Conservation (phyloP, 2,797 vertebrate species). For the Lacerta viridis region DNA sequence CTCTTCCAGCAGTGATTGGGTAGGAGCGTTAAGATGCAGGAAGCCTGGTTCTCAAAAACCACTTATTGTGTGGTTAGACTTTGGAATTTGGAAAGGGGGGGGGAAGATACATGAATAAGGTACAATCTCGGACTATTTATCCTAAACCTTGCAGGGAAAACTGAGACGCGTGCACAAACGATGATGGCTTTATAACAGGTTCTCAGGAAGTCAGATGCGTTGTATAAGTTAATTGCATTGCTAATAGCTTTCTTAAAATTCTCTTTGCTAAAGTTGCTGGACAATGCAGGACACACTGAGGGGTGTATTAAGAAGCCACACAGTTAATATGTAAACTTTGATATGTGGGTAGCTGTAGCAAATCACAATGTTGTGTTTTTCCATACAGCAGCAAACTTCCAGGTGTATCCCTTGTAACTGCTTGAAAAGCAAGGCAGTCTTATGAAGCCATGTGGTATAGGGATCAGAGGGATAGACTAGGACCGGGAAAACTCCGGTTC, state of each 20-base stretch:
- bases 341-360: not conserved
- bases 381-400: not conserved
- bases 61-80: conserved; percentile 27
- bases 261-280: not conserved
- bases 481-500: too few species aligned
- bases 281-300: not conserved
- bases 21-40: conserved; percentile 14
- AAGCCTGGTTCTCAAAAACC: conserved; percentile 27
- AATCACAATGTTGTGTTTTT: not conserved
- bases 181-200: not conserved
- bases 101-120: not conserved
- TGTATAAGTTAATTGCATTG: not conserved
- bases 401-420: not conserved
- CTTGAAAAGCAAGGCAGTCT: conserved; percentile 1
- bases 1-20: conserved; percentile 24
- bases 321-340: not conserved
- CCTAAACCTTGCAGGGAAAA: not conserved
- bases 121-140: conserved; percentile 17
- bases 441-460: not conserved
- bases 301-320: not conserved
- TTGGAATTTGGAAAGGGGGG: not conserved
- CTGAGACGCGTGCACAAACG: not conserved
- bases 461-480: too few species aligned
- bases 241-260: conserved; percentile 22
- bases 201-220: not conserved